A percentile compares a stretch with the other conserved stretches of the same genome.
Evolutionary conservation across 2,797 vertebrate species (phyloP).

Genomic region (Enteromius anoplus): DNA sequence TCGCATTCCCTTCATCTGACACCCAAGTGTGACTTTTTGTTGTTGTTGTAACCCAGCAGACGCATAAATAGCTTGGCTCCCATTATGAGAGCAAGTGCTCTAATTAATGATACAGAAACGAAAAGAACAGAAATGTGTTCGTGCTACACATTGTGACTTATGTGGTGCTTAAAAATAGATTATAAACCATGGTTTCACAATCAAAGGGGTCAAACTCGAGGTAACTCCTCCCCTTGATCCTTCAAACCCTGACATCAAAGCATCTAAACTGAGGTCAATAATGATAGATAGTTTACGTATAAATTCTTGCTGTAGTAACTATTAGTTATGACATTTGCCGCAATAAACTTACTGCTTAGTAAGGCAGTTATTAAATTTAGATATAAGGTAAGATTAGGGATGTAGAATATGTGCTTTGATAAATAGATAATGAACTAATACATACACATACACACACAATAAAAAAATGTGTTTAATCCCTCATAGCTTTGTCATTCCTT

Average conservation of each 20-base stretch:
- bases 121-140: conserved; percentile 21
- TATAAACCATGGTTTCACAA: conserved; percentile 53
- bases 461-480: too few species aligned
- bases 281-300: background rate
- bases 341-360: background rate
- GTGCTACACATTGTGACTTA: conserved; percentile 26
- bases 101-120: conserved; percentile 18
- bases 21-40: conserved; percentile 31
- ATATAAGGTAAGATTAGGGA: too few species aligned
- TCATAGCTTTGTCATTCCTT: too few species aligned
- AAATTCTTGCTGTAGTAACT: background rate
- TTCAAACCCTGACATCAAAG: conserved; percentile 20
- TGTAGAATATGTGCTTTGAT: background rate
- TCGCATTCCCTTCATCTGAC: conserved; percentile 9
- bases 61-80: conserved; percentile 35
- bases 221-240: background rate
- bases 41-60: conserved; percentile 42
- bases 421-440: background rate
- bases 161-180: background rate
- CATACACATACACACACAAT: too few species aligned
- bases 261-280: background rate
- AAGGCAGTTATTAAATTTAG: background rate
- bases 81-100: conserved; percentile 26
- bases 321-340: background rate
- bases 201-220: conserved; percentile 48